Conservation (phyloP, 35 echinoderm and acorn worm genomes). For the Lytechinus variegatus region DNA sequence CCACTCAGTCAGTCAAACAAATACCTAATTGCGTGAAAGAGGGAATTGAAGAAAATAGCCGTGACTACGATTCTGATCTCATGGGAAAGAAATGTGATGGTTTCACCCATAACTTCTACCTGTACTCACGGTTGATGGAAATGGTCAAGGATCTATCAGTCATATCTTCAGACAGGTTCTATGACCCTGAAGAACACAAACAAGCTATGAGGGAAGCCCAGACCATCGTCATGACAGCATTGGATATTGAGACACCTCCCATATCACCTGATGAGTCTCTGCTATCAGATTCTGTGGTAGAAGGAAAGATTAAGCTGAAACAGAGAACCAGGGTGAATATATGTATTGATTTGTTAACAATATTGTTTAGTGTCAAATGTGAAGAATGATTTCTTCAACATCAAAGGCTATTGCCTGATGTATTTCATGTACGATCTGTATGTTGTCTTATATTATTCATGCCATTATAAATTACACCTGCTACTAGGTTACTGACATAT, state of each 20-base stretch:
- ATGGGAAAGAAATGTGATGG: background rate
- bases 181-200: conserved; percentile 48
- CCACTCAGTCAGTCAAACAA: background rate
- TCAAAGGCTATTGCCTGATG: background rate
- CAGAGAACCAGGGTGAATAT: background rate
- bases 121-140: conserved; percentile 52
- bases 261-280: conserved; percentile 36
- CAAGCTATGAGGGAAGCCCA: conserved; percentile 53
- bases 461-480: no score
- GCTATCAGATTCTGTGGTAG: background rate
- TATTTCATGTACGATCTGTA: background rate
- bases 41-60: background rate
- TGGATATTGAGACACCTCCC: conserved; percentile 61
- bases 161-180: conserved; percentile 41
- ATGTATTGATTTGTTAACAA: background rate
- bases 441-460: background rate
- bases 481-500: no score
- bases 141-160: conserved; percentile 59
- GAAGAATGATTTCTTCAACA: background rate
- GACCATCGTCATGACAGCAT: conserved; percentile 63
- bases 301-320: background rate
- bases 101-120: conserved; percentile 51
- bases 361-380: background rate
- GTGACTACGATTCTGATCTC: background rate
- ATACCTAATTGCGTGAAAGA: background rate